Base-by-base conservation (phyloP, 1,140 invertebrate species). In the Drosophila pectinifera region DNA sequence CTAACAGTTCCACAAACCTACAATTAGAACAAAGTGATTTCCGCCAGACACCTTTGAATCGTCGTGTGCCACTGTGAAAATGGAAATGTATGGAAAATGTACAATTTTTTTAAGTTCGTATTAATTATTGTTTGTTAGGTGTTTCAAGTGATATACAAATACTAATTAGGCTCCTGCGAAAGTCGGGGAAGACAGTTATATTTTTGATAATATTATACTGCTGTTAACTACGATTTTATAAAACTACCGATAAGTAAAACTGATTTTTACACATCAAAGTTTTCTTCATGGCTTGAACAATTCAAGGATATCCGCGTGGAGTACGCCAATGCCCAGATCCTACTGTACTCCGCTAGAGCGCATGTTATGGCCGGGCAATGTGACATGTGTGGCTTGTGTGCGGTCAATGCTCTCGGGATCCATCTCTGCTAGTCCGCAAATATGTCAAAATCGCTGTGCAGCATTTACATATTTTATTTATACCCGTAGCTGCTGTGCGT, bases 391-490 rank as follows among this genome's bases (percentile, higher is more conserved):
- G 78, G 59, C 48, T 69, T 55, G 48, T 43, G 26, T 49, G 42
- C 79, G 79, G 79, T 83, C 79, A 83, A 68, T 83, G 79, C 79
- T 46, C 79, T 34, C 43, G 34, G 51, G 51, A 67, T 48, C 36
- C 31, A 34, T 51, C 68, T 41, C 43, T 51, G 70, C 61, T 43
- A 64, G 39, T 43, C 55, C 34, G 80, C 43, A 74, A 82, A 81
- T 76, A 73, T 81, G 79, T 77, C 73, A 81, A 72, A 74, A 59
- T 57, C 42, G 70, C 42, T 62, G 48, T 22, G 65, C 43, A 62
- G 78, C 36, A 57, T 73, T 67, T 81, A 43, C 76, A 79, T 75
- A 80, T 69, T 56, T 67, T 67, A 75, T 79, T 72, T 83, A 61
- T 68, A 78, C 55, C 58, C 72, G 51, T 57, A 63, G 73, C 65